These are phyloP conservation scores for Axinella damicornis DNA, from an alignment of 37 sponge, comb jelly and placozoan species.

Conservation along the genomic window DNA sequence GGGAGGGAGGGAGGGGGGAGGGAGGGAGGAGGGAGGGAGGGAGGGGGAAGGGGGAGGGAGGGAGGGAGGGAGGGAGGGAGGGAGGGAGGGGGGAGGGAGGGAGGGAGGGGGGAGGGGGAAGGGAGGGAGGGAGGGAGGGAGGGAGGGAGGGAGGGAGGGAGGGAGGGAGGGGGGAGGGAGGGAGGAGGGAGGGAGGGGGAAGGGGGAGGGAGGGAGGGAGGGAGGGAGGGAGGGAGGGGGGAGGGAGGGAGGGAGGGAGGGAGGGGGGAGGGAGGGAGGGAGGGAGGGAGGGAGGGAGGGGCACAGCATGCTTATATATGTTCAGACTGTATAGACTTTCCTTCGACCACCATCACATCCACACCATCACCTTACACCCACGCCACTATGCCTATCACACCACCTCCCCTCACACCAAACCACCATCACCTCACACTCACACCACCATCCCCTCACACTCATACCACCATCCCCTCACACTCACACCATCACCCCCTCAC, in stretches of 20 bases:
- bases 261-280: not conserved
- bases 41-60: not conserved
- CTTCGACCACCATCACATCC: too few relatives aligned
- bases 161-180: too few relatives aligned
- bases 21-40: not conserved
- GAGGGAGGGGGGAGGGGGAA: too few relatives aligned
- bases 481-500: conserved; percentile 43
- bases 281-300: not conserved
- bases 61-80: not conserved
- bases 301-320: too few relatives aligned
- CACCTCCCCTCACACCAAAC: not conserved
- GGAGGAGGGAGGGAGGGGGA: too few relatives aligned
- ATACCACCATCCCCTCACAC: conserved; percentile 42
- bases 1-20: too few relatives aligned
- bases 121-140: too few relatives aligned
- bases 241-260: not conserved
- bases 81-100: not conserved
- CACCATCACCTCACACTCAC: not conserved
- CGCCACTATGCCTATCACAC: too few relatives aligned
- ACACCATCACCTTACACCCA: too few relatives aligned
- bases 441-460: not conserved
- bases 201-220: not conserved
- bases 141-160: too few relatives aligned
- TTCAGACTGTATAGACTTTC: too few relatives aligned
- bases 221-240: not conserved